A percentile compares a stretch with the other conserved stretches of the same genome.
These are phyloP conservation scores for Peromyscus maniculatus DNA, from an alignment of 2,113 vertebrate species.

Conservation along the genomic window DNA sequence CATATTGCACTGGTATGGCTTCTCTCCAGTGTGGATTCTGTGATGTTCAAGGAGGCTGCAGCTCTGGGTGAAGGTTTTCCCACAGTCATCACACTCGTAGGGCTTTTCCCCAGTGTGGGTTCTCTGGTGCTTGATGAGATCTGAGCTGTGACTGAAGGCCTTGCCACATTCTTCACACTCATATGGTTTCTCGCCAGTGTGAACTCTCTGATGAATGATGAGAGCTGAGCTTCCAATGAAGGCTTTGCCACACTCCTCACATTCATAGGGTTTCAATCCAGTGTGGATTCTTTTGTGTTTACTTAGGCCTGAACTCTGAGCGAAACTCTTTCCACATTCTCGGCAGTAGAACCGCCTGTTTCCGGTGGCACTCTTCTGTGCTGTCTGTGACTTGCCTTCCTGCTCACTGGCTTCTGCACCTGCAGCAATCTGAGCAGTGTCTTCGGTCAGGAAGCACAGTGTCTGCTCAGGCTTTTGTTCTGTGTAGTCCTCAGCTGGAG, in stretches of 20 bases:
- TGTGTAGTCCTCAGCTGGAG: background rate
- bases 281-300: constrained; percentile 76
- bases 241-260: constrained; percentile 74
- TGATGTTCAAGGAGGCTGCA: constrained; percentile 79
- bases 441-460: background rate
- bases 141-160: constrained; percentile 74
- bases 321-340: constrained; percentile 78
- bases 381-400: constrained; percentile 44
- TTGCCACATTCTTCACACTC: constrained; percentile 78
- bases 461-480: background rate
- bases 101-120: constrained; percentile 79
- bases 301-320: constrained; percentile 77
- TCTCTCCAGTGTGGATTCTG: constrained; percentile 76
- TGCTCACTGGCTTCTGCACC: background rate
- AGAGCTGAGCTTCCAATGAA: constrained; percentile 75
- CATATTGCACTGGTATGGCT: constrained; percentile 59
- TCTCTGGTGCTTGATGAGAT: constrained; percentile 79
- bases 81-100: constrained; percentile 72
- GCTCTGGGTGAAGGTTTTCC: constrained; percentile 78
- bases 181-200: constrained; percentile 79
- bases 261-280: constrained; percentile 75
- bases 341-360: constrained; percentile 54
- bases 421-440: background rate
- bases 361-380: constrained; percentile 20
- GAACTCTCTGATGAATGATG: constrained; percentile 71